These are phyloP conservation scores for Mergus octosetaceus DNA, from an alignment of 2,797 vertebrate genomes.

Conservation along the genomic window DNA sequence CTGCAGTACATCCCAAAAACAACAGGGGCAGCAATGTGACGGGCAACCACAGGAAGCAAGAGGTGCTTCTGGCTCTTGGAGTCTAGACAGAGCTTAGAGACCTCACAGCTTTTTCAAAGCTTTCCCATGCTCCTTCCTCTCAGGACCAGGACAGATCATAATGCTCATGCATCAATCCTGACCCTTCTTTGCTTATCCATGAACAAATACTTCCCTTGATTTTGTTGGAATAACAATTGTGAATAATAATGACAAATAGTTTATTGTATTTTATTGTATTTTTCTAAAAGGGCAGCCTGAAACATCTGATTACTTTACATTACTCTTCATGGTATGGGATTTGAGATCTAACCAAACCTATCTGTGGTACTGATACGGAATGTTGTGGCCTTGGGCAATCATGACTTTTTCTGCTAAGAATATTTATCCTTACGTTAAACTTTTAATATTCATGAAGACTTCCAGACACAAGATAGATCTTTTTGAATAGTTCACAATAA, in stretches of 20 bases:
- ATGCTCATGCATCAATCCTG: not conserved
- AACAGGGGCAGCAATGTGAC: not conserved
- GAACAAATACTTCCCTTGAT: fast-evolving
- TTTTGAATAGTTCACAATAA: constrained; percentile 36
- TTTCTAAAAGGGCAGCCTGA: not conserved
- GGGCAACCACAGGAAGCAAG: not conserved
- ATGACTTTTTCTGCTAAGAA: not conserved
- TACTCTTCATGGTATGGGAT: not conserved
- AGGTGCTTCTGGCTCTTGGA: not conserved
- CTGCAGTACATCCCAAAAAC: not conserved
- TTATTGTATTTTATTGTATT: not conserved
- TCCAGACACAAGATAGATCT: not conserved
- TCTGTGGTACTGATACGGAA: not conserved
- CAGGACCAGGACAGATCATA: not conserved
- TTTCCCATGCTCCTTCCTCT: not conserved
- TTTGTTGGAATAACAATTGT: not conserved
- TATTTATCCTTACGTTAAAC: constrained; percentile 25
- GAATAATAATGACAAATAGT: not conserved
- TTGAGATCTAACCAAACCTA: not conserved
- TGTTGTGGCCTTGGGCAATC: constrained; percentile 15
- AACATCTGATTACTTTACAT: not conserved
- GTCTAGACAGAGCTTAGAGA: fast-evolving
- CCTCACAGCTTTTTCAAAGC: not conserved
- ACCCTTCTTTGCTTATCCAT: not conserved
- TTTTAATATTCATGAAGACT: constrained; percentile 44